A percentile compares a stretch with the other conserved stretches of the same genome.
phyloP scores from a whole-genome alignment of 2,797 vertebrate species.

The Oreortyx pictus region DNA sequence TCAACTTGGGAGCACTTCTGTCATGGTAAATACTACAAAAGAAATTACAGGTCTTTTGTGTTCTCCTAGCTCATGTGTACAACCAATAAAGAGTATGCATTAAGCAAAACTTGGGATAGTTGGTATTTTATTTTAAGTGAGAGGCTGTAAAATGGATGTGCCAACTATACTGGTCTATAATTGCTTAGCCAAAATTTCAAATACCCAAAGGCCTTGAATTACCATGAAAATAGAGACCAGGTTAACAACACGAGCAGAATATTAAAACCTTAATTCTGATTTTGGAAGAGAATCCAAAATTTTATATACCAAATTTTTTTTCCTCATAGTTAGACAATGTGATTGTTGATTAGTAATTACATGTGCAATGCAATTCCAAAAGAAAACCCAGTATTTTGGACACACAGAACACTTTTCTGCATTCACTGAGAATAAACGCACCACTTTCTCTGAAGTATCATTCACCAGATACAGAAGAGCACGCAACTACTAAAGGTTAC shows the following conservation, averaged over 20 bases:
- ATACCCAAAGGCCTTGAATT: neutral
- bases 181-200: neutral
- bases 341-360: neutral
- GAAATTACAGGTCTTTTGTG: neutral
- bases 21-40: neutral
- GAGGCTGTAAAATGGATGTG: neutral
- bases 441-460: neutral
- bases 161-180: neutral
- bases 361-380: neutral
- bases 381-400: neutral
- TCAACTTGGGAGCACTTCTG: constrained; percentile 1
- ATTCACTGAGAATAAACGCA: neutral
- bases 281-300: neutral
- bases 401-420: neutral
- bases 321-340: neutral
- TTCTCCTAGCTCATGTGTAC: neutral
- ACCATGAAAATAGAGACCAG: neutral
- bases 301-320: neutral
- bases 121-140: neutral
- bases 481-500: neutral
- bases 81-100: neutral
- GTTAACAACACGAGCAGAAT: neutral
- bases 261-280: neutral
- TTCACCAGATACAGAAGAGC: neutral
- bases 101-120: neutral